Percentiles rank a stretch among this genome's conserved stretches.
These are phyloP conservation scores for Epistrophe eligans DNA, from an alignment of 2,888 invertebrate species.

Conservation along the genomic window DNA sequence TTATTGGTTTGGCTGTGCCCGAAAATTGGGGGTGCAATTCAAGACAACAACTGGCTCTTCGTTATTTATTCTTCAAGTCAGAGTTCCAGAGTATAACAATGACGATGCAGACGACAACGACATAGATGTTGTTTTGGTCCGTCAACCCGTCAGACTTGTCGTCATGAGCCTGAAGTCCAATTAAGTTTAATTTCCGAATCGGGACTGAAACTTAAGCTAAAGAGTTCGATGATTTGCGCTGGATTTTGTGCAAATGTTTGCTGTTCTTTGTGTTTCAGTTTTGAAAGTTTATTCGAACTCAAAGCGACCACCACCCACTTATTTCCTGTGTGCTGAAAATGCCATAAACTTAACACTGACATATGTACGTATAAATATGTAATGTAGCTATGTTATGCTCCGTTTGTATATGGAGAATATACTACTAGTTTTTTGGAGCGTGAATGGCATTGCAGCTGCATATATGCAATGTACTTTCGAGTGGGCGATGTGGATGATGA, in stretches of 20 bases:
- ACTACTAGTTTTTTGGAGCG: slow-evolving; percentile 54
- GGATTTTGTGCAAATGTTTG: slow-evolving; percentile 12
- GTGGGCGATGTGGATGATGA: slow-evolving; percentile 55
- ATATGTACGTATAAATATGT: background rate
- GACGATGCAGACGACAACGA: background rate
- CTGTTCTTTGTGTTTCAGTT: slow-evolving; percentile 48
- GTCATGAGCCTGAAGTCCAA: slow-evolving; percentile 38
- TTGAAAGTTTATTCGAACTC: slow-evolving; percentile 29
- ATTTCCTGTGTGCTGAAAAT: slow-evolving; percentile 44
- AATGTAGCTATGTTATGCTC: background rate
- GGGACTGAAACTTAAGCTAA: slow-evolving; percentile 48
- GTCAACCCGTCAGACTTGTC: slow-evolving; percentile 5
- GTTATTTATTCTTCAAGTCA: slow-evolving; percentile 5
- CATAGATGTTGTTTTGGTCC: background rate
- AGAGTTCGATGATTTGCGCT: slow-evolving; percentile 41
- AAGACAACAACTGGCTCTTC: slow-evolving; percentile 37
- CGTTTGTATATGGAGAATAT: slow-evolving; percentile 13
- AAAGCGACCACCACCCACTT: slow-evolving; percentile 57
- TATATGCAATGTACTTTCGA: slow-evolving; percentile 39
- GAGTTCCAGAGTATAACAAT: background rate
- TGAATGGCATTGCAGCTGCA: slow-evolving; percentile 64
- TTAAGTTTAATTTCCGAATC: slow-evolving; percentile 65
- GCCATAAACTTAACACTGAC: slow-evolving; percentile 37
- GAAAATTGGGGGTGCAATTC: slow-evolving; percentile 55
- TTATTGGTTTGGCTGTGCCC: slow-evolving; percentile 55